Percentiles rank a stretch among this genome's conserved stretches.
These are phyloP conservation scores for Bombus soroeensis DNA, from an alignment of 1,140 invertebrate genomes.

Conservation along the genomic window DNA sequence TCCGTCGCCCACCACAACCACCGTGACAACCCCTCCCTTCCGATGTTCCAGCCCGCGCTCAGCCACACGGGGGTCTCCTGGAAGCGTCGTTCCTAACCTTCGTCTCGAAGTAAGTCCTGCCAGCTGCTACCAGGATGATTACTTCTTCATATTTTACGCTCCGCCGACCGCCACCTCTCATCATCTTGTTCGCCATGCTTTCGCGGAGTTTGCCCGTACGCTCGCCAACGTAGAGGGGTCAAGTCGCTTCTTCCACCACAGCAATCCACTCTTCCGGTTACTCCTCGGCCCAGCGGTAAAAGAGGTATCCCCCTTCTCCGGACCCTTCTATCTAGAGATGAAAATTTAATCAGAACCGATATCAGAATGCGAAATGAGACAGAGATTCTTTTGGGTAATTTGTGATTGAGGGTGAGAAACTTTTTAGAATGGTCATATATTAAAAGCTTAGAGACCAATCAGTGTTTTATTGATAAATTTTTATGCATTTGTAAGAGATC, in stretches of 20 bases:
- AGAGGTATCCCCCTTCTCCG: background rate
- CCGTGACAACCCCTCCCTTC: constrained; percentile 44
- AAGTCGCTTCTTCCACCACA: constrained; percentile 4
- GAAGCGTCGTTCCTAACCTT: constrained; percentile 43
- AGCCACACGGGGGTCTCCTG: constrained; percentile 29
- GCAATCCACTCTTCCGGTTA: constrained; percentile 21
- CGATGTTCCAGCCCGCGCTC: constrained; percentile 37
- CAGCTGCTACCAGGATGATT: constrained; percentile 57
- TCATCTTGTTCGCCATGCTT: constrained; percentile 45
- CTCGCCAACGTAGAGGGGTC: constrained; percentile 6
- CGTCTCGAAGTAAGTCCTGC: constrained; percentile 53
- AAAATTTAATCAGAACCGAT: constrained; percentile 39
- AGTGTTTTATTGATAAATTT: no score
- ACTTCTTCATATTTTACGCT: constrained; percentile 62
- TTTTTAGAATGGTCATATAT: background rate
- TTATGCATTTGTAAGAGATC: no score
- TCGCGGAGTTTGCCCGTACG: constrained; percentile 32
- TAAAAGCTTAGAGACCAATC: no score
- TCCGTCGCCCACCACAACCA: background rate
- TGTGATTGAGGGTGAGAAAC: background rate
- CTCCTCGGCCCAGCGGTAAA: constrained; percentile 7
- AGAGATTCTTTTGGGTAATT: background rate
- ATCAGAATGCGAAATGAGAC: constrained; percentile 2
- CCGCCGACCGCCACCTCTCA: constrained; percentile 40
- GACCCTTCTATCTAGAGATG: background rate